Percentiles rank a stretch among this genome's conserved stretches.
phyloP scores from a whole-genome alignment of 2,797 vertebrate species.

The Odontamblyopus lacepedii region DNA sequence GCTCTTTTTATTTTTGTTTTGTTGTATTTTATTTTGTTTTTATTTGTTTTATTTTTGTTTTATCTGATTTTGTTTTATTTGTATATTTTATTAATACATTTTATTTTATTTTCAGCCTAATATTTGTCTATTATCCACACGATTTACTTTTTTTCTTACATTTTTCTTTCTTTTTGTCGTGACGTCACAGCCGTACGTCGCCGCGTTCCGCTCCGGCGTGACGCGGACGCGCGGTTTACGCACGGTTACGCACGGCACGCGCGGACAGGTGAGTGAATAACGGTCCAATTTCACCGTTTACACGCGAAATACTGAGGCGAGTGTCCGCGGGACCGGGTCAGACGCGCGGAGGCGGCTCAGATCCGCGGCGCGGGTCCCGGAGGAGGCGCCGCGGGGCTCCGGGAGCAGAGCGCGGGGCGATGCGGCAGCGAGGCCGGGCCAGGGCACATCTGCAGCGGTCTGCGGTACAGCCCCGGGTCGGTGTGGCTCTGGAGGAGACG shows the following conservation, averaged over 20 bases:
- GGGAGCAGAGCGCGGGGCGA: no score
- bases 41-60: neutral
- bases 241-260: neutral
- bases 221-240: neutral
- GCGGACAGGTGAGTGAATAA: neutral
- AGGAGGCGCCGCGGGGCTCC: no score
- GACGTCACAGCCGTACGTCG: slow-evolving; percentile 26
- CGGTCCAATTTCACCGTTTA: neutral
- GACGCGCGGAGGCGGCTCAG: neutral
- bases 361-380: no score
- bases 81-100: no score
- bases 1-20: no score
- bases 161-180: neutral
- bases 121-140: no score
- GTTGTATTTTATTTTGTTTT: no score
- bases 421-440: neutral
- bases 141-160: no score
- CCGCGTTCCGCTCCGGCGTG: slow-evolving; percentile 12
- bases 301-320: no score
- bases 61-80: neutral
- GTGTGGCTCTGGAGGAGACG: neutral
- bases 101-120: no score
- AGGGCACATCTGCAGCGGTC: neutral
- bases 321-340: neutral
- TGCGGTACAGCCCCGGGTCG: neutral